Conservation (phyloP, 2,797 vertebrate genomes). For the Borostomias antarcticus region DNA sequence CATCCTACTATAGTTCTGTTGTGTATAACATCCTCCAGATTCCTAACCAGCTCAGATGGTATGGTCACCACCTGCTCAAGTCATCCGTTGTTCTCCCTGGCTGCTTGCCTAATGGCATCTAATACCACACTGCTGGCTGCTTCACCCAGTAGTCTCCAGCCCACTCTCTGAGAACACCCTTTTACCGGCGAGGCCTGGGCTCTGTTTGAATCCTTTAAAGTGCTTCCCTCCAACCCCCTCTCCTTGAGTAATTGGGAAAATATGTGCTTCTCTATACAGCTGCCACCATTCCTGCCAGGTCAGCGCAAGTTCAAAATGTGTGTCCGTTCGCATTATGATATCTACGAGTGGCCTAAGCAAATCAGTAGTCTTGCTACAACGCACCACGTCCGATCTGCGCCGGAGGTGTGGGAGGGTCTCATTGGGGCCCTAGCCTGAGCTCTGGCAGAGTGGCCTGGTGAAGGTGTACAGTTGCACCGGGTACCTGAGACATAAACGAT, state of each 20-base stretch:
- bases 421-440: background rate
- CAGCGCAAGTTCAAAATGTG: too few relatives aligned
- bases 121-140: conserved; percentile 2
- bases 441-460: conserved; percentile 32
- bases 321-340: too few relatives aligned
- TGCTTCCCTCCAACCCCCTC: too few relatives aligned
- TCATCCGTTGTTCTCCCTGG: background rate
- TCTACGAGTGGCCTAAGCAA: too few relatives aligned
- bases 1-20: conserved; percentile 16
- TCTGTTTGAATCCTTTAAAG: too few relatives aligned
- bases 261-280: too few relatives aligned
- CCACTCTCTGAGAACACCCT: conserved; percentile 31
- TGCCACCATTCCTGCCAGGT: too few relatives aligned
- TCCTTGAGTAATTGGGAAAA: too few relatives aligned
- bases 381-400: too few relatives aligned
- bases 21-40: conserved; percentile 33
- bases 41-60: background rate
- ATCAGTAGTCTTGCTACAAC: too few relatives aligned
- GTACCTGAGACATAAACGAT: conserved; percentile 44
- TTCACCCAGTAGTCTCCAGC: conserved; percentile 28
- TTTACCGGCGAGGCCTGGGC: conserved; percentile 22
- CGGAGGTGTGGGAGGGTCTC: too few relatives aligned
- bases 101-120: conserved; percentile 26
- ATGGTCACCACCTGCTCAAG: conserved; percentile 21
- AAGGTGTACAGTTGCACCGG: conserved; percentile 14